Base-by-base conservation (phyloP, 2,113 vertebrate genomes). In the Stomatorhinus ivindoensis region DNA sequence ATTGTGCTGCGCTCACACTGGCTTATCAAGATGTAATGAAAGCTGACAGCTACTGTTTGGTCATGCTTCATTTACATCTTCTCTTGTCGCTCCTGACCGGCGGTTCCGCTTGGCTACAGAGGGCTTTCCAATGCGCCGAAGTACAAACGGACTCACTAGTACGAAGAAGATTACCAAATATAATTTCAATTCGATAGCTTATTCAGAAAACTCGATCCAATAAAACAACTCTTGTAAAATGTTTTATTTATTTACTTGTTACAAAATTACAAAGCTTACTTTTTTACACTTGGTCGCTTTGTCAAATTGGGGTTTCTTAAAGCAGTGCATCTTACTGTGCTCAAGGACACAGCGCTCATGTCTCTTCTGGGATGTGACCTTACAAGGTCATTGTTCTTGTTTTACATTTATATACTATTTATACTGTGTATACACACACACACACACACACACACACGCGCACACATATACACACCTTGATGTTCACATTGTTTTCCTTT, bases 1-100 rank as follows among this genome's bases (percentile, higher is more conserved):
- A 96, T 97, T 97, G 96, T 95, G 93, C 95, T 95, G 93, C 94
- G 94, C 89, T 94, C 94, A 93, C 95, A 94, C 92, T 48, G 92
- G 94, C 92, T 94, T 90, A 89, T 92, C 92, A 91, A 96, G 95
- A 96, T 94, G 92, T 90, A 58, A 95, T 93, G 89, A 88, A 92
- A 94, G 94, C 93, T 94, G 95, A 95, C 95, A 96, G 94, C 94
- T 94, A 93, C 92, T 92, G 91, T 93, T 94, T 93, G 88, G 93
- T 91, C 90, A 91, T 69, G 93, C 87, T 93, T 96, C 92, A 95
- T 96, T 96, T 95, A 94, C 92, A 93, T 93, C 91, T 93, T 92
- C 8, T 27, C 48, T n/a, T 58, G 50, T 47, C 0, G 4, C 6
- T 10, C 55, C 42, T 48, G 11, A 53, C 6, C 11, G 50, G 17